phyloP scores from a whole-genome alignment of 2,888 invertebrate genomes.

The Scaeva pyrastri region DNA sequence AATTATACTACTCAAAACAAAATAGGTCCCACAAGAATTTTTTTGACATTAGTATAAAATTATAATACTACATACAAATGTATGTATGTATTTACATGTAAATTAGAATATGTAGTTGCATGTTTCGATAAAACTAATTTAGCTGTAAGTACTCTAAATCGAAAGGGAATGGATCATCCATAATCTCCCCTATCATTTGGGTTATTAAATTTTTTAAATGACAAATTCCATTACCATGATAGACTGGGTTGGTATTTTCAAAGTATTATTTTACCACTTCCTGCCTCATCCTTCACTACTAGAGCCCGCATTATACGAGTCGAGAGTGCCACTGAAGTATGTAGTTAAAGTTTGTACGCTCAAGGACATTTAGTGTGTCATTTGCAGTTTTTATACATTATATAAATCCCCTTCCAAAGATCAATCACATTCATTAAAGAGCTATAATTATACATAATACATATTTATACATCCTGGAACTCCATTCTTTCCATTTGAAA shows the following conservation, averaged over 20 bases:
- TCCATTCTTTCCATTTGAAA: slow-evolving; percentile 22
- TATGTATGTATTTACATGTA: too few relatives aligned
- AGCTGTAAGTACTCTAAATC: neutral
- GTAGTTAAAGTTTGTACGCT: slow-evolving; percentile 49
- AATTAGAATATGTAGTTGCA: too few relatives aligned
- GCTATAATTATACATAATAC: too few relatives aligned
- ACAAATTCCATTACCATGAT: slow-evolving; percentile 77
- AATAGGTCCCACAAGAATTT: too few relatives aligned
- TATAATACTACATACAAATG: too few relatives aligned
- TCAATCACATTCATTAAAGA: slow-evolving; percentile 60
- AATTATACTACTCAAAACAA: too few relatives aligned
- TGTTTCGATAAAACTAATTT: neutral
- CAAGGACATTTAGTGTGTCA: slow-evolving; percentile 74
- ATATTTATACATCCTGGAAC: slow-evolving; percentile 28
- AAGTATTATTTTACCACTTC: neutral
- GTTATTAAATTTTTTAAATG: slow-evolving; percentile 79
- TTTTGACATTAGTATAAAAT: too few relatives aligned
- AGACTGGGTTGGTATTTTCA: slow-evolving; percentile 39
- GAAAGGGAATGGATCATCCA: neutral
- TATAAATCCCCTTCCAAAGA: slow-evolving; percentile 27
- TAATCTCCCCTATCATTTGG: slow-evolving; percentile 30
- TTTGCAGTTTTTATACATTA: slow-evolving; percentile 59
- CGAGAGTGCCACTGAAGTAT: slow-evolving; percentile 36
- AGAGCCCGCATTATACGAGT: slow-evolving; percentile 59
- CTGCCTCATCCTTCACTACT: neutral